Percentiles rank a stretch among this genome's conserved stretches.
phyloP scores from a whole-genome alignment of 1,140 invertebrate species.

The Drosophila ogumai region DNA sequence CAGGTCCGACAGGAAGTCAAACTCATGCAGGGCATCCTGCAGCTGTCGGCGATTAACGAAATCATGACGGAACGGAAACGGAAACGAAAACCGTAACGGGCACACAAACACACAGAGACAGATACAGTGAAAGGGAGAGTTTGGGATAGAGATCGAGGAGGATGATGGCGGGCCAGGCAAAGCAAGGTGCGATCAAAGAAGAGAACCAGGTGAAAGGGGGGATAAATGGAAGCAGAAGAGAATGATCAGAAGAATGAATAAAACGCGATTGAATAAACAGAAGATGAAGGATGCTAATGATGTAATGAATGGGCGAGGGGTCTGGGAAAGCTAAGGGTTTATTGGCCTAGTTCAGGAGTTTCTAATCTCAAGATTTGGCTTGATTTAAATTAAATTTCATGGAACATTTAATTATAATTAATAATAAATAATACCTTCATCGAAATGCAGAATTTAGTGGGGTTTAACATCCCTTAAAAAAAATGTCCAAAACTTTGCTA shows the following conservation, averaged over 20 bases:
- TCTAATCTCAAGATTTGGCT: too few relatives aligned
- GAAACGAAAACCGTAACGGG: constrained; percentile 52
- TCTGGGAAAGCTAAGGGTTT: not conserved
- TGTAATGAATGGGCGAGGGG: constrained; percentile 2
- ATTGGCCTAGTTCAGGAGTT: not conserved
- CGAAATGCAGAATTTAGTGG: too few relatives aligned
- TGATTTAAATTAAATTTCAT: too few relatives aligned
- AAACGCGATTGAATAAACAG: not conserved
- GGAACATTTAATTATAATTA: too few relatives aligned
- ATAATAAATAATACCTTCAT: too few relatives aligned
- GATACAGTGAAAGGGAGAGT: constrained; percentile 7
- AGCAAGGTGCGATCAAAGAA: constrained; percentile 22
- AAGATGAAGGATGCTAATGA: constrained; percentile 9
- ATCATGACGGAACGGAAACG: constrained; percentile 51
- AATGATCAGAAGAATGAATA: constrained; percentile 2
- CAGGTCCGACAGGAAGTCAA: constrained; percentile 92
- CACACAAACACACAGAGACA: constrained; percentile 41
- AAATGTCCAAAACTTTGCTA: too few relatives aligned
- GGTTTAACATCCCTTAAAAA: too few relatives aligned
- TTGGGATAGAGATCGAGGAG: not conserved
- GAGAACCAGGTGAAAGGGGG: constrained; percentile 1
- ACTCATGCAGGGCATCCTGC: constrained; percentile 93
- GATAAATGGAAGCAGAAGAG: not conserved
- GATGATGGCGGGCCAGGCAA: constrained; percentile 22
- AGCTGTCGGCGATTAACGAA: constrained; percentile 87